These are phyloP conservation scores for Apantesis nais DNA, from an alignment of 2,888 invertebrate species.

Conservation along the genomic window DNA sequence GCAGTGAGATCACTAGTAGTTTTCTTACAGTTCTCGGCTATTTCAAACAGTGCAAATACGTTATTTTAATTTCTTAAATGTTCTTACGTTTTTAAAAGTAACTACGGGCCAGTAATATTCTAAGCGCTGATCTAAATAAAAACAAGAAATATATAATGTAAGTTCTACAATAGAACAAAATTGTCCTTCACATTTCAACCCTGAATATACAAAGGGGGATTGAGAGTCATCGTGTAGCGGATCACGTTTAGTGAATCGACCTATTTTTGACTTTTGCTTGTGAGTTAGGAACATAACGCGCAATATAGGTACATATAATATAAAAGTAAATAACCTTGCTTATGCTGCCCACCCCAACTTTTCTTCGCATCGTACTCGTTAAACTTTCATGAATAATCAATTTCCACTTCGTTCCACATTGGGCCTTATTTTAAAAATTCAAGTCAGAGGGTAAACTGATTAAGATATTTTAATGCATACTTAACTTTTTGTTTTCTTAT, in stretches of 20 bases:
- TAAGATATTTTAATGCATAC: constrained; percentile 48
- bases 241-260: constrained; percentile 50
- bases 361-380: constrained; percentile 44
- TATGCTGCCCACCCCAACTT: constrained; percentile 24
- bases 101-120: constrained; percentile 4
- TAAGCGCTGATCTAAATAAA: constrained; percentile 33
- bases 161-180: constrained; percentile 47
- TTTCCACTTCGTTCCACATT: constrained; percentile 47
- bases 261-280: constrained; percentile 32
- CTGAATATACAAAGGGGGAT: constrained; percentile 59
- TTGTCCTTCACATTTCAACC: constrained; percentile 39
- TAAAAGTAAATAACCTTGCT: constrained; percentile 31
- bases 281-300: constrained; percentile 26
- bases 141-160: constrained; percentile 46
- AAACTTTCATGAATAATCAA: constrained; percentile 62
- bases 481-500: constrained; percentile 31
- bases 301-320: constrained; percentile 20
- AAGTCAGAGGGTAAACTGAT: constrained; percentile 49
- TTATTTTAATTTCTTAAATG: constrained; percentile 8
- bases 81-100: constrained; percentile 20
- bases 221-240: constrained; percentile 43
- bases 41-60: constrained; percentile 30
- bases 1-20: constrained; percentile 46
- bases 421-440: constrained; percentile 50
- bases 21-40: constrained; percentile 43